phyloP scores from a whole-genome alignment of 2,113 vertebrate genomes.

The Bufo gargarizans region DNA sequence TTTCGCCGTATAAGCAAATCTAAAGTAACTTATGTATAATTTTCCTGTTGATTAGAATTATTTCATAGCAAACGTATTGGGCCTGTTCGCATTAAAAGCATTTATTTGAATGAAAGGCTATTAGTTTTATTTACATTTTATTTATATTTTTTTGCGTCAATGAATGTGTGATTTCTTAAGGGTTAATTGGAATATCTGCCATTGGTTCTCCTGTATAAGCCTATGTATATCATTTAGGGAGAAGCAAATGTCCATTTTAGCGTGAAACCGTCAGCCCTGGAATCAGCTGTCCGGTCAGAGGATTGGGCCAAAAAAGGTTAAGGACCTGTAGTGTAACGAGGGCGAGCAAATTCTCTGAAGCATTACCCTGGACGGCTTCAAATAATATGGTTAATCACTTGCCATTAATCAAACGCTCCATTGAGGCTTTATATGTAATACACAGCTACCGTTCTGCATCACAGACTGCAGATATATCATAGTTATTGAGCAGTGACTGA shows the following conservation, averaged over 20 bases:
- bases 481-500: not conserved
- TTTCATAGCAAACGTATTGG: not conserved
- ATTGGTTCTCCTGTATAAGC: too few relatives aligned
- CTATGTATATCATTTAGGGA: not conserved
- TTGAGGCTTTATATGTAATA: not conserved
- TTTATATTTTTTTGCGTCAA: too few relatives aligned
- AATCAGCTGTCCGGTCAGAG: not conserved
- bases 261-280: not conserved
- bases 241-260: not conserved
- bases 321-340: constrained; percentile 74
- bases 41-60: not conserved
- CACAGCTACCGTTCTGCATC: not conserved
- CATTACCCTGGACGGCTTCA: constrained; percentile 67
- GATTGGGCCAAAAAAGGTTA: constrained; percentile 15
- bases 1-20: not conserved
- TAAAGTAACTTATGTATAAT: not conserved
- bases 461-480: not conserved
- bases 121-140: too few relatives aligned
- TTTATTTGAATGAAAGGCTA: too few relatives aligned
- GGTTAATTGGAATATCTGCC: not conserved
- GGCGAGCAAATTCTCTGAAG: constrained; percentile 81
- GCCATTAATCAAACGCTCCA: constrained; percentile 71
- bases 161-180: not conserved
- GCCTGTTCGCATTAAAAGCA: not conserved
- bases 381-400: constrained; percentile 80